Evolutionary conservation across 2,113 vertebrate genomes (phyloP), one percentile per base, ranked within the genome.

Genomic region (Porphyrio hochstetteri): DNA sequence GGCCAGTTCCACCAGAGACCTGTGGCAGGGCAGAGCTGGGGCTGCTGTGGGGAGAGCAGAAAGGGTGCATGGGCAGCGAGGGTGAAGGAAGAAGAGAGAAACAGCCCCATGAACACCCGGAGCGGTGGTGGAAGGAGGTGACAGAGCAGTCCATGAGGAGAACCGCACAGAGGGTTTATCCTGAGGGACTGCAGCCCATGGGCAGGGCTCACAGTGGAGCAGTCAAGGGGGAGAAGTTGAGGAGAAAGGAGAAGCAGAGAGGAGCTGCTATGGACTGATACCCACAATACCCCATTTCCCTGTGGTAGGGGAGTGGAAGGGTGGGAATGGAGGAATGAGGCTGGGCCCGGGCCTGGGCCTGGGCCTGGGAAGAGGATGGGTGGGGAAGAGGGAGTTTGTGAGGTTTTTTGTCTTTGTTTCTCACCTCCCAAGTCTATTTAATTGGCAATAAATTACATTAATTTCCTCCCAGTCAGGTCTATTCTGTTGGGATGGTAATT

Each of bases 41-140:
- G 35, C 0, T 1, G 1, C 24, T n/a, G 20, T 23, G 7, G 17
- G 48, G 63, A 23, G 13, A 11, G 36, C 5, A 29, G 52, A 53
- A 48, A 1, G 33, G 18, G 29, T 23, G 11, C 21, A 14, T 0
- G 3, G 67, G 31, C n/a, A 4, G 20, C 4, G 71, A 46, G 25
- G 15, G 1, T 38, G 40, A 31, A 52, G 33, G 2, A 7, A 4
- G 19, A 35, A 21, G 61, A 1, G 11, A 27, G n/a, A 27, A 40
- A 11, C 52, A 16, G 33, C 24, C 28, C 21, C 33, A 5, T 0
- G 1, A 31, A 6, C 48, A 7, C 1, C 3, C 0, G 1, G 27
- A 8, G 7, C 14, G 2, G 20, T 31, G 29, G 44, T 18, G 12
- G 29, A 36, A 42, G 12, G 10, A 46, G 14, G 17, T 4, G 18